A percentile compares a stretch with the other conserved stretches of the same genome.
phyloP scores from a whole-genome alignment of 2,888 invertebrate species.

The Electrophaes corylata region DNA sequence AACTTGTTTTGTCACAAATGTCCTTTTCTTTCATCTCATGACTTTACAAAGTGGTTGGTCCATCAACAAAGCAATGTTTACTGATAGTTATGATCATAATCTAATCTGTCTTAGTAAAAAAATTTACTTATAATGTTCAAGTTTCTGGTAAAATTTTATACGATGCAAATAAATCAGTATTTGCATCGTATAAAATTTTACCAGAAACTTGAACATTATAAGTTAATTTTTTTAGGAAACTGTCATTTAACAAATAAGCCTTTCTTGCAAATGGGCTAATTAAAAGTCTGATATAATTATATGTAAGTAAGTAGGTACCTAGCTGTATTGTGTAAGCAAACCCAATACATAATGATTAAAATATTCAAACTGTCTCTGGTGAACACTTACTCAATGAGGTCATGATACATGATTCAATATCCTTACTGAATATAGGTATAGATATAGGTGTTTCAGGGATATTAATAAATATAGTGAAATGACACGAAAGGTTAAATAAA shows the following conservation, averaged over 20 bases:
- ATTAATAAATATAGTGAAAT: neutral
- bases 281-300: neutral
- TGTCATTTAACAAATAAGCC: no score
- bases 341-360: conserved; percentile 16
- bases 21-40: no score
- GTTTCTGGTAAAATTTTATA: no score
- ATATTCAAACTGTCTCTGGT: conserved; percentile 14
- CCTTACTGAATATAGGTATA: conserved; percentile 4
- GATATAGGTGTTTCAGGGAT: conserved; percentile 4
- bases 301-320: neutral
- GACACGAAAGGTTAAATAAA: no score
- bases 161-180: no score
- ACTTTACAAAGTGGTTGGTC: no score
- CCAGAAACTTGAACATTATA: neutral
- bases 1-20: no score
- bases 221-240: neutral
- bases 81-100: neutral
- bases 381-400: neutral
- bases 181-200: no score
- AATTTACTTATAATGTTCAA: neutral
- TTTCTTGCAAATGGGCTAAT: neutral
- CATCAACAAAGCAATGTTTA: no score
- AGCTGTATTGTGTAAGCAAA: conserved; percentile 1
- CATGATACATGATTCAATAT: conserved; percentile 11
- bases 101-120: neutral